Base-by-base conservation (phyloP, 2,888 invertebrate genomes). In the Toxonevra muliebris region DNA sequence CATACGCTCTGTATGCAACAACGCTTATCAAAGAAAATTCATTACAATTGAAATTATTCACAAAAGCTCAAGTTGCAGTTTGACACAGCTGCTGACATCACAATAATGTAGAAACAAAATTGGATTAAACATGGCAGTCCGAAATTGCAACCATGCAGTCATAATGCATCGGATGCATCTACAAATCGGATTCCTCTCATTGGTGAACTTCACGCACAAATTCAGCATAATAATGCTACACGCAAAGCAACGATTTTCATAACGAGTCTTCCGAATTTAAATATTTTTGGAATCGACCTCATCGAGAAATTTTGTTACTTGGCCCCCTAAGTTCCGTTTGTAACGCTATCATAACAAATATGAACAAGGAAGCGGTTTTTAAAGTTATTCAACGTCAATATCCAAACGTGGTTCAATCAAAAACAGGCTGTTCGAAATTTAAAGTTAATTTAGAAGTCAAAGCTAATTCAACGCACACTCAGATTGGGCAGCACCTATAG, bases 91-190 rank as follows among this genome's bases (percentile, higher is more conserved):
- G 60, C 68, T n/a, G 68, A 68, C 10, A 62, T 70, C 8, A 68
- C 64, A 17, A 68, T 69, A 11, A 42, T 65, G 12, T 70, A 64
- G 11, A 65, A 55, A n/a, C 43, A 62, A 43, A 60, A 58, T 42
- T 71, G 71, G 68, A 53, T 62, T 19, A 63, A 53, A 54, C 65
- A 68, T 42, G 65, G 62, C 4, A 55, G 45, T 30, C 71, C 69
- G 1, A 11, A 5, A 54, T 54, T 54, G n/a, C n/a, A 54, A 40
- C 48, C 59, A n/a, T 13, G 48, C 19, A 20, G 7, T 19, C 19
- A 52, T 53, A 19, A 48, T 42, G 48, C n/a, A 50, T 19, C 45
- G 40, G 43, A 60, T 15, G 64, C 45, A 10, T 53, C 61, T 20
- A 65, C 62, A 20, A 57, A 69, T 57, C 61, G 58, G 11, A 65